Conservation (phyloP, 2,797 vertebrate genomes). For the Melopsittacus undulatus region DNA sequence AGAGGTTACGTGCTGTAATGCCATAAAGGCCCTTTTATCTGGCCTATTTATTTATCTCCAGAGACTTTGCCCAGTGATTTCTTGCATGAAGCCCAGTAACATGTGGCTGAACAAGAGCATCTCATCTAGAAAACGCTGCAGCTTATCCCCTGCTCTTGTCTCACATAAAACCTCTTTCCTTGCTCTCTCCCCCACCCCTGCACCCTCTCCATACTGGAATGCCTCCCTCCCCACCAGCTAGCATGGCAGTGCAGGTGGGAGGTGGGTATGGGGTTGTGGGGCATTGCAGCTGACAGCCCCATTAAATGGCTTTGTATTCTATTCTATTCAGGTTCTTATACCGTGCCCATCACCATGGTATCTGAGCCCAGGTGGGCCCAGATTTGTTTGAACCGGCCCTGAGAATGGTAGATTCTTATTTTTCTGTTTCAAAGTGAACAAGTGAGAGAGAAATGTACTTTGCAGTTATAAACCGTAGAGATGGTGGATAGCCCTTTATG, state of each 20-base stretch:
- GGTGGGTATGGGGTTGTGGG: slow-evolving; percentile 24
- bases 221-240: slow-evolving; percentile 34
- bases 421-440: slow-evolving; percentile 73
- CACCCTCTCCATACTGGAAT: slow-evolving; percentile 65
- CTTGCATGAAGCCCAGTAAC: slow-evolving; percentile 56
- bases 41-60: not conserved
- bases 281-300: slow-evolving; percentile 57
- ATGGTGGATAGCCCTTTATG: slow-evolving; percentile 29
- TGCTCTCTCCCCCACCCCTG: slow-evolving; percentile 25
- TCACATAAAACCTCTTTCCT: slow-evolving; percentile 46
- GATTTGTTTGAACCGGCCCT: slow-evolving; percentile 78
- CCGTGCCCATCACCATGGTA: slow-evolving; percentile 75
- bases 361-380: slow-evolving; percentile 76
- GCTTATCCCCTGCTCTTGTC: slow-evolving; percentile 42
- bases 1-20: not conserved
- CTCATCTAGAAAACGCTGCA: slow-evolving; percentile 41
- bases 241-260: slow-evolving; percentile 67
- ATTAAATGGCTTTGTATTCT: slow-evolving; percentile 77
- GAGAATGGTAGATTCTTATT: slow-evolving; percentile 75
- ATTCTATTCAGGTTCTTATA: slow-evolving; percentile 77
- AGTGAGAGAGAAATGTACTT: slow-evolving; percentile 67
- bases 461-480: slow-evolving; percentile 1
- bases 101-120: slow-evolving; percentile 46
- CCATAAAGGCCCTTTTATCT: not conserved
- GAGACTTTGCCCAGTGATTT: slow-evolving; percentile 23